Evolutionary conservation across 1,140 invertebrate species (phyloP).

Genomic region (Ganaspis sp.): DNA sequence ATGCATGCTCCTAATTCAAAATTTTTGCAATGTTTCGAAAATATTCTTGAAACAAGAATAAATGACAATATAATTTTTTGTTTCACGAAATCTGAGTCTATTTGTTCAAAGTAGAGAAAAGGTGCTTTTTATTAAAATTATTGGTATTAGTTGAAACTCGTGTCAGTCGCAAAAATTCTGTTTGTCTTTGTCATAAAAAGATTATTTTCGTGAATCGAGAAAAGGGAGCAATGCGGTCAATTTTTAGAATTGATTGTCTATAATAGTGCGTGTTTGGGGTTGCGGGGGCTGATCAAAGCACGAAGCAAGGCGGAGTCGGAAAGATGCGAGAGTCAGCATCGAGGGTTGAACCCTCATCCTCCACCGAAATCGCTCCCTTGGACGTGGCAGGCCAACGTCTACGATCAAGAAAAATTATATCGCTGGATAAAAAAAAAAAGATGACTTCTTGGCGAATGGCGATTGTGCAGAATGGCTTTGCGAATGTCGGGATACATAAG

Average conservation of each 20-base stretch:
- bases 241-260: constrained; percentile 70
- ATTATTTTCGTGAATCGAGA: not conserved
- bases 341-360: constrained; percentile 65
- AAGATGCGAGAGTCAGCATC: constrained; percentile 68
- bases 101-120: too few species aligned
- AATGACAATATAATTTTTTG: too few species aligned
- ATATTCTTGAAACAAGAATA: too few species aligned
- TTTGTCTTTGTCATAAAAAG: not conserved
- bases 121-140: too few species aligned
- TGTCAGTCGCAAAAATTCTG: too few species aligned
- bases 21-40: too few species aligned
- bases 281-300: constrained; percentile 62
- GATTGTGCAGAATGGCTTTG: constrained; percentile 58
- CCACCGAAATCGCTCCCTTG: constrained; percentile 58
- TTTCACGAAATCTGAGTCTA: too few species aligned
- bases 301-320: constrained; percentile 63
- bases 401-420: constrained; percentile 73
- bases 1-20: too few species aligned
- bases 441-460: constrained; percentile 66
- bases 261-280: constrained; percentile 67
- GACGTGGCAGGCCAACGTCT: constrained; percentile 51
- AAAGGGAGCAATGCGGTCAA: constrained; percentile 42
- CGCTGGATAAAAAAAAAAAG: constrained; percentile 54
- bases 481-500: constrained; percentile 51
- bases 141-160: too few species aligned